Base-by-base conservation (phyloP, 2,888 invertebrate species). In the Pyrocoelia pectoralis region DNA sequence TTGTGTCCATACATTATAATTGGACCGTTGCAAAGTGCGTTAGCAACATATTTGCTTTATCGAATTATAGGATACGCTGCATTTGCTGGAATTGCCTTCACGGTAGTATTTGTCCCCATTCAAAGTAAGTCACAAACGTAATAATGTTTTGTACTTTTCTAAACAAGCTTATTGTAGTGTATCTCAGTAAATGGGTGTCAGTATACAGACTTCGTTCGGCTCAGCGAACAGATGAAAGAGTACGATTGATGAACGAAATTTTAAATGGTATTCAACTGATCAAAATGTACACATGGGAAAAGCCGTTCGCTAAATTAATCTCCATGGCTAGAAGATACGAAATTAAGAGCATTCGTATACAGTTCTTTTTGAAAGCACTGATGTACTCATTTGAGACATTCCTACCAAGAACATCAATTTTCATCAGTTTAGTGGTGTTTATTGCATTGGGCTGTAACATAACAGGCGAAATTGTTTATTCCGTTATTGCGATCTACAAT, bases 211-310 rank as follows among this genome's bases (percentile, higher is more conserved):
- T 83, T 56, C 77, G 85, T 69, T 88, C 88, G 1, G 89, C 89
- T 0, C 76, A 83, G 17, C 78, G 86, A 70, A 89, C 89, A 1
- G 90, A 91, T 77, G 86, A 87, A 73, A 79, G 91, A 61, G 86
- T 90, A 8, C 81, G 87, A 19, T 76, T 89, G 5, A 90, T 90
- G 89, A 88, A 87, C 73, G 90, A 91, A 79, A 86, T 90, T 46
- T 87, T 93, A 53, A 84, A 84, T n/a, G 91, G 90, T 0, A 92
- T 93, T 38, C 83, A 93, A 84, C 94, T 97, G 1, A 94, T 97
- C 68, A 97, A 97, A 84, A 97, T 97, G 95, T 97, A 97, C 78
- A 93, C 95, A 1, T 97, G 97, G 93, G 97, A 97, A 79, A 91
- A 89, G 71, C 93, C 95, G 0, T 97, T 97, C 76, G 90, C 92